phyloP scores from a whole-genome alignment of 2,797 vertebrate genomes.

The Mus minutoides region DNA sequence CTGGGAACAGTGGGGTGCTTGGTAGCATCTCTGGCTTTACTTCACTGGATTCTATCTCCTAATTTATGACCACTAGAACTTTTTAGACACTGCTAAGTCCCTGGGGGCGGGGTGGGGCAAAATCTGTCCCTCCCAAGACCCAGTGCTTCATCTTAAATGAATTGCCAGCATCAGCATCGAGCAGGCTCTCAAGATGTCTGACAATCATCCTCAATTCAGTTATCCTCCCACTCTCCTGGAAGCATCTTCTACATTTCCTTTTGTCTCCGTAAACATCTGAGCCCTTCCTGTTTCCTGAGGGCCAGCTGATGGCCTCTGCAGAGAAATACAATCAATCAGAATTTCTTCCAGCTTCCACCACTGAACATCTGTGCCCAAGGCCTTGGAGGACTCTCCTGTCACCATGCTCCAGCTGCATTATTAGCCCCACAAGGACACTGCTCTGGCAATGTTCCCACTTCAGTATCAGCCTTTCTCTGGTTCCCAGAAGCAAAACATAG shows the following conservation, averaged over 20 bases:
- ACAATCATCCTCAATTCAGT: not conserved
- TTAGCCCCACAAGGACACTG: conserved; percentile 33
- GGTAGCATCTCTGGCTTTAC: not conserved
- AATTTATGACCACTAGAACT: not conserved
- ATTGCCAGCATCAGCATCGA: not conserved
- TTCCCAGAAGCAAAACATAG: conserved; percentile 8
- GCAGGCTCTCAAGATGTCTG: conserved; percentile 19
- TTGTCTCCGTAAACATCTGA: conserved; percentile 40
- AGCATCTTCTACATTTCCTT: conserved; percentile 8
- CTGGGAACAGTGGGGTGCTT: not conserved
- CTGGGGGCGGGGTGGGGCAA: not conserved
- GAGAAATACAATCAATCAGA: conserved; percentile 65
- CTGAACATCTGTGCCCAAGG: conserved; percentile 61
- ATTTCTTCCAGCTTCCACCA: not conserved
- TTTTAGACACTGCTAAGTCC: not conserved
- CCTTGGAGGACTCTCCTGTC: not conserved
- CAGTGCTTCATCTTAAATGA: not conserved
- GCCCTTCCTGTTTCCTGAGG: not conserved
- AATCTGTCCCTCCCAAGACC: not conserved
- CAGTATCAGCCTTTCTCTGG: not conserved
- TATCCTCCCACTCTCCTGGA: not conserved
- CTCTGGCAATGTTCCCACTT: not conserved
- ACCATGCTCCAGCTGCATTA: not conserved
- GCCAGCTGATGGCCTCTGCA: conserved; percentile 60
- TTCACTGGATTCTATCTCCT: not conserved